Evolutionary conservation across 2,113 vertebrate species (phyloP).

Genomic region (Empidonax traillii): DNA sequence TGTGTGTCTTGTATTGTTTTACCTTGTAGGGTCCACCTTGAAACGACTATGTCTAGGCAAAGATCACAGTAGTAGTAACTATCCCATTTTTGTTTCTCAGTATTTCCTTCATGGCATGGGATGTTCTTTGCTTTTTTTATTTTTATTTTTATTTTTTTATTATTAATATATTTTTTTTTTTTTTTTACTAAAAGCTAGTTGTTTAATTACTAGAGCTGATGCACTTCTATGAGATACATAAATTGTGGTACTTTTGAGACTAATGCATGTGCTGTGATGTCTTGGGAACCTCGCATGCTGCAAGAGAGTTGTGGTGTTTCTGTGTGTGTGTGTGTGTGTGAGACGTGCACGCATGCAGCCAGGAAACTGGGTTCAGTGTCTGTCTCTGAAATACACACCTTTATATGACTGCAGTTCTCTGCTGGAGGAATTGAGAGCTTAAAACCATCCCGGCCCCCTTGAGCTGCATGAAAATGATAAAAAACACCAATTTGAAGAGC

Average conservation of each 20-base stretch:
- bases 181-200: slow-evolving; percentile 64
- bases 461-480: slow-evolving; percentile 49
- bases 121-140: slow-evolving; percentile 25
- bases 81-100: slow-evolving; percentile 88
- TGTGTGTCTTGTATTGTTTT: slow-evolving; percentile 96
- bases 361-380: slow-evolving; percentile 6
- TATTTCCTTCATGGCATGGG: slow-evolving; percentile 81
- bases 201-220: slow-evolving; percentile 19
- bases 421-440: slow-evolving; percentile 43
- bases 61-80: slow-evolving; percentile 99
- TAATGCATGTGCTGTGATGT: slow-evolving; percentile 53
- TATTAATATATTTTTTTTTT: neutral
- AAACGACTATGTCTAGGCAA: slow-evolving; percentile 99
- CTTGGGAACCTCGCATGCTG: slow-evolving; percentile 58
- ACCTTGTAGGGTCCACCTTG: slow-evolving; percentile 97
- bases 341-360: slow-evolving; percentile 40
- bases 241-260: neutral
- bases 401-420: slow-evolving; percentile 32
- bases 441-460: neutral
- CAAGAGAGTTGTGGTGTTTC: slow-evolving; percentile 5
- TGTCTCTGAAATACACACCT: slow-evolving; percentile 45
- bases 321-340: neutral
- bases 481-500: neutral
- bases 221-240: neutral
- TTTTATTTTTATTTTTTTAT: neutral